Base-by-base conservation (phyloP, 2,888 invertebrate species). In the Microdon myrmicae region DNA sequence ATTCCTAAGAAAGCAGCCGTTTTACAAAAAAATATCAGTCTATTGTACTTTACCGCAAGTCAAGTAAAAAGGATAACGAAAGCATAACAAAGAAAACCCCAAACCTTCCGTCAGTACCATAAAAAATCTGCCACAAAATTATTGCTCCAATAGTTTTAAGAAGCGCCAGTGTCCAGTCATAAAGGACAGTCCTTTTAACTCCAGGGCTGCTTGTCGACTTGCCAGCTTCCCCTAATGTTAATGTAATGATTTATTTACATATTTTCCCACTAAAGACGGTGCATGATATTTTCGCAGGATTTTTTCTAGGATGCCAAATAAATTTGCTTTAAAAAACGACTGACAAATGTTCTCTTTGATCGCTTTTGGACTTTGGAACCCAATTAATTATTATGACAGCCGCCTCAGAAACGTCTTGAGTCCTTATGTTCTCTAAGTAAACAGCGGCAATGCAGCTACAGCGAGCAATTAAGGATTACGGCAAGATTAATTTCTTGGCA, bases 181-280 rank as follows among this genome's bases (percentile, higher is more conserved):
- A 45, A 59, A 59, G 53, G 59, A 59, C 45, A 53, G 44, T 48
- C 61, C n/a, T n/a, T n/a, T n/a, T n/a, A n/a, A n/a, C n/a, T n/a
- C 17, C 43, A 29, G 14, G 7, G 16, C 8, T 28, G n/a, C 8
- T 17, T 6, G 8, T 28, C 12, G 16, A 20, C 35, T 35, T 35
- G 12, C 23, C 44, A 13, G 12, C 37, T 6, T 38, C 32, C 32
- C 43, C 34, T 34, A 41, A 59, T 49, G 53, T 66, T 67, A 68
- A 67, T 68, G 49, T 51, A 51, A 56, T 67, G 68, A 68, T 69
- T 69, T 69, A 69, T 69, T 69, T 69, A 43, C 68, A 69, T 69
- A 69, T 67, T 68, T 60, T 66, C 39, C 44, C 45, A 55, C 67
- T 61, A 59, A 61, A 61, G 49, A 67, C 31, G 55, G 39, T 31